These are phyloP conservation scores for Sebastes taczanowskii DNA, from an alignment of 2,797 vertebrate genomes.

Conservation along the genomic window DNA sequence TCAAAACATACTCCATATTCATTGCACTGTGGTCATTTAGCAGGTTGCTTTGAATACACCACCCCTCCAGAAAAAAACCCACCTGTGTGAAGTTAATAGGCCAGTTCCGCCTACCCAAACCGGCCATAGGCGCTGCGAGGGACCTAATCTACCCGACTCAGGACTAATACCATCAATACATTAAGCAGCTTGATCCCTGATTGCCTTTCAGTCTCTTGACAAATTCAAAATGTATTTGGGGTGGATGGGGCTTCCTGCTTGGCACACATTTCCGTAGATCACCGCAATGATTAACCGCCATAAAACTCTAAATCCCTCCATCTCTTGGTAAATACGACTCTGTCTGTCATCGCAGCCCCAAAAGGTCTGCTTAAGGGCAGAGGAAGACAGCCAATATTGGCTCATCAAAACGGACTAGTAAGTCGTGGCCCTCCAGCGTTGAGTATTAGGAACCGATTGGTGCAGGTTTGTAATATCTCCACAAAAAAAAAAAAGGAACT, in stretches of 20 bases:
- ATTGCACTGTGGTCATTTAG: constrained; percentile 45
- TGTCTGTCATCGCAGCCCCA: constrained; percentile 14
- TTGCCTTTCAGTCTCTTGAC: constrained; percentile 53
- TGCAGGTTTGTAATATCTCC: constrained; percentile 12
- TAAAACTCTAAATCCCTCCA: constrained; percentile 51
- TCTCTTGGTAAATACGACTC: constrained; percentile 36
- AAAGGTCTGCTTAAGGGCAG: constrained; percentile 44
- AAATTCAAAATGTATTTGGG: constrained; percentile 63
- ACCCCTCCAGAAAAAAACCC: neutral
- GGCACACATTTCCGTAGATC: constrained; percentile 59
- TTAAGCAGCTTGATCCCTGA: constrained; percentile 70
- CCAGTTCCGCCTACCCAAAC: constrained; percentile 41
- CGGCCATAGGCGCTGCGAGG: constrained; percentile 48
- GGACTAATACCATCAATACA: constrained; percentile 72
- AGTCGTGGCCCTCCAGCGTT: constrained; percentile 19
- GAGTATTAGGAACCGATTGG: constrained; percentile 11
- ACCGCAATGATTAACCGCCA: constrained; percentile 68
- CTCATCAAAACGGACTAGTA: constrained; percentile 31
- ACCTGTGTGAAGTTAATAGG: constrained; percentile 59
- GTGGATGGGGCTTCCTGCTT: constrained; percentile 23
- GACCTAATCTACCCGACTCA: constrained; percentile 68
- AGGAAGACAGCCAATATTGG: constrained; percentile 19
- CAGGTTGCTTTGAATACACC: constrained; percentile 25
- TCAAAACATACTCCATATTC: constrained; percentile 42
- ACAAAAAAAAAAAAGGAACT: neutral